A percentile compares a stretch with the other conserved stretches of the same genome.
Evolutionary conservation across 2,888 invertebrate genomes (phyloP).

Genomic region (Dysmachus trigonus): DNA sequence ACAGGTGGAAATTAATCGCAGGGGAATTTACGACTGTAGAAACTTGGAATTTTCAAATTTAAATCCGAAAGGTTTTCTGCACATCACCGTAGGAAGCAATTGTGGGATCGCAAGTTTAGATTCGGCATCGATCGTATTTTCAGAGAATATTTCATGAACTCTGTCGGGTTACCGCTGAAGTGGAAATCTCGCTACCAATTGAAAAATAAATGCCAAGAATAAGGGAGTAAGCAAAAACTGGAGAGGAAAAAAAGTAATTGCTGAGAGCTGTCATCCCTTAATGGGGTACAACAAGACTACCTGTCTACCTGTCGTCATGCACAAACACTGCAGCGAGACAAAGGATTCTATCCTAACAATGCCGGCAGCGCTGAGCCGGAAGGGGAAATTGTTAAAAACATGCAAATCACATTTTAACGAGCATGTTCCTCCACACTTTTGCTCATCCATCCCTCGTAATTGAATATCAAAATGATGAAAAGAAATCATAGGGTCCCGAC

Average conservation of each 20-base stretch:
- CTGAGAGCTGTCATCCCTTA: conserved; percentile 35
- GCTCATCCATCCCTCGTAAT: conserved; percentile 28
- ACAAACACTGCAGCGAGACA: conserved; percentile 25
- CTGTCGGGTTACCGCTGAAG: not conserved
- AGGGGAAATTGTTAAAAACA: conserved; percentile 31
- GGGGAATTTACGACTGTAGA: not conserved
- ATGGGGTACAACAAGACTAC: not conserved
- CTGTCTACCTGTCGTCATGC: conserved; percentile 23
- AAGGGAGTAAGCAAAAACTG: conserved; percentile 14
- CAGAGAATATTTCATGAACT: conserved; percentile 22
- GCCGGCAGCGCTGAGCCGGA: not conserved
- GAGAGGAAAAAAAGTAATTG: conserved; percentile 23
- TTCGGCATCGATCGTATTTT: not conserved
- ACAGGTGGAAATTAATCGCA: not conserved
- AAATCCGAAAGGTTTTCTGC: not conserved
- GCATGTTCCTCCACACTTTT: conserved; percentile 18
- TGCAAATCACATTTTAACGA: conserved; percentile 45
- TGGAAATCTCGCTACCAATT: conserved; percentile 13
- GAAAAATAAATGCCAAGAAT: conserved; percentile 5
- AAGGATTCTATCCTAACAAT: conserved; percentile 29
- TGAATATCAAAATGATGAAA: conserved; percentile 42
- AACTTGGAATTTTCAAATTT: not conserved
- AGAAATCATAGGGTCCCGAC: not conserved
- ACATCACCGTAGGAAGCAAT: not conserved
- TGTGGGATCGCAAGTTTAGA: not conserved